A percentile compares a stretch with the other conserved stretches of the same genome.
These are phyloP conservation scores for Atrina japonica DNA, from an alignment of 2,888 invertebrate genomes.

Conservation along the genomic window DNA sequence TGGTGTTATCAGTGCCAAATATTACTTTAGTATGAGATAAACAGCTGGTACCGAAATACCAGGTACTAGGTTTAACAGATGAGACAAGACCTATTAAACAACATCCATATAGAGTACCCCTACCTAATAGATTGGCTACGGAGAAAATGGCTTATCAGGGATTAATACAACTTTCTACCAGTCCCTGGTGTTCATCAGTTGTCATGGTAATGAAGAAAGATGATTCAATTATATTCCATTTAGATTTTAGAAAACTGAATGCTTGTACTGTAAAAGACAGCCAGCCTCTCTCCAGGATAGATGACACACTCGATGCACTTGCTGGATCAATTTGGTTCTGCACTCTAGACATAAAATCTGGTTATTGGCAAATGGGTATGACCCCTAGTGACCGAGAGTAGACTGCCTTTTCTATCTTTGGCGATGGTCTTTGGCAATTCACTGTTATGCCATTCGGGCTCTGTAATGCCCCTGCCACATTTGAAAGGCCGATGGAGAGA, in stretches of 20 bases:
- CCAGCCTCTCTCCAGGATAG: slow-evolving; percentile 7
- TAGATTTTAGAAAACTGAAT: slow-evolving; percentile 30
- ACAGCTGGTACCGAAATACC: too few relatives aligned
- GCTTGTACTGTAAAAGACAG: slow-evolving; percentile 17
- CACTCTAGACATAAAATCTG: slow-evolving; percentile 7
- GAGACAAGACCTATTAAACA: slow-evolving; percentile 24
- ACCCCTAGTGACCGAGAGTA: not conserved
- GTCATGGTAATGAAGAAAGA: slow-evolving; percentile 31
- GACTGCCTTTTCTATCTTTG: slow-evolving; percentile 16
- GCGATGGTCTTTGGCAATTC: slow-evolving; percentile 19
- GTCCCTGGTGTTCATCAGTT: slow-evolving; percentile 19
- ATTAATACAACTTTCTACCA: slow-evolving; percentile 5
- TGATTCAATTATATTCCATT: slow-evolving; percentile 23
- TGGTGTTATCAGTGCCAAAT: too few relatives aligned
- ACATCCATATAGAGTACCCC: too few relatives aligned
- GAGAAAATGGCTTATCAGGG: too few relatives aligned
- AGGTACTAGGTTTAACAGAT: too few relatives aligned
- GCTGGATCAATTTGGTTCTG: slow-evolving; percentile 21
- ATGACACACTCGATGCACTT: slow-evolving; percentile 26
- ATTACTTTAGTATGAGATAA: too few relatives aligned
- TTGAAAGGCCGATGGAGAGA: slow-evolving; percentile 18
- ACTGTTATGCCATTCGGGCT: slow-evolving; percentile 23
- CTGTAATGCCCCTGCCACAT: slow-evolving; percentile 6
- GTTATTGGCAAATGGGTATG: slow-evolving; percentile 6
- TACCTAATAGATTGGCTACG: too few relatives aligned